These are phyloP conservation scores for Acrobasis suavella DNA, from an alignment of 2,888 invertebrate genomes.

Conservation along the genomic window DNA sequence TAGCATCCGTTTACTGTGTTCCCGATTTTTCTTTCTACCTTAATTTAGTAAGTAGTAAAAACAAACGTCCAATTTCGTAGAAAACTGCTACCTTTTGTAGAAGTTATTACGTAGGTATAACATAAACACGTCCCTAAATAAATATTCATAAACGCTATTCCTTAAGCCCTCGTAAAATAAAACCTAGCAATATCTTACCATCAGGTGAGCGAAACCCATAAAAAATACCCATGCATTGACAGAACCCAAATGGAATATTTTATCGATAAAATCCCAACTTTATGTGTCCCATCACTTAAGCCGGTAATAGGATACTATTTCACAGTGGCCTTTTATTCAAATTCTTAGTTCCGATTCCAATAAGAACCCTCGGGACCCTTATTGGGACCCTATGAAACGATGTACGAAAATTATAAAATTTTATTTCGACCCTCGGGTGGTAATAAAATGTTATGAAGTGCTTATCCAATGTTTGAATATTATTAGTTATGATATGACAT, in stretches of 20 bases:
- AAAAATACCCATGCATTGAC: slow-evolving; percentile 17
- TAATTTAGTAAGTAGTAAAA: not conserved
- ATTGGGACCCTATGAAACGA: slow-evolving; percentile 38
- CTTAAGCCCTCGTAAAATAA: slow-evolving; percentile 13
- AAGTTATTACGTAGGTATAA: not conserved
- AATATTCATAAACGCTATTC: slow-evolving; percentile 1
- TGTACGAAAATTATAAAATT: slow-evolving; percentile 19
- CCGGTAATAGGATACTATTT: slow-evolving; percentile 75
- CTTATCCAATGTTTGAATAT: slow-evolving; percentile 4
- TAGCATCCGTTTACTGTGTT: too few species aligned
- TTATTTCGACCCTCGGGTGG: slow-evolving; percentile 1
- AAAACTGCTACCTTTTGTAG: too few species aligned
- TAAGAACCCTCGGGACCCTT: slow-evolving; percentile 65
- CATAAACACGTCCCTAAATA: not conserved
- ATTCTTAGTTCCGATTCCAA: slow-evolving; percentile 70
- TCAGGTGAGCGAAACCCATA: slow-evolving; percentile 15
- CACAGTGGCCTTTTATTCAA: slow-evolving; percentile 77
- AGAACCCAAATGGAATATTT: slow-evolving; percentile 19
- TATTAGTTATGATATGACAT: too few species aligned
- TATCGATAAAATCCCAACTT: slow-evolving; percentile 23
- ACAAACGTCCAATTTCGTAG: not conserved
- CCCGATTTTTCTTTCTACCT: too few species aligned
- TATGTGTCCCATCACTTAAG: slow-evolving; percentile 47
- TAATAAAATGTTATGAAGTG: slow-evolving; percentile 8
- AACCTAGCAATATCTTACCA: slow-evolving; percentile 9